Evolutionary conservation across 2,797 vertebrate species (phyloP).

Genomic region (Cichlasoma orientale): DNA sequence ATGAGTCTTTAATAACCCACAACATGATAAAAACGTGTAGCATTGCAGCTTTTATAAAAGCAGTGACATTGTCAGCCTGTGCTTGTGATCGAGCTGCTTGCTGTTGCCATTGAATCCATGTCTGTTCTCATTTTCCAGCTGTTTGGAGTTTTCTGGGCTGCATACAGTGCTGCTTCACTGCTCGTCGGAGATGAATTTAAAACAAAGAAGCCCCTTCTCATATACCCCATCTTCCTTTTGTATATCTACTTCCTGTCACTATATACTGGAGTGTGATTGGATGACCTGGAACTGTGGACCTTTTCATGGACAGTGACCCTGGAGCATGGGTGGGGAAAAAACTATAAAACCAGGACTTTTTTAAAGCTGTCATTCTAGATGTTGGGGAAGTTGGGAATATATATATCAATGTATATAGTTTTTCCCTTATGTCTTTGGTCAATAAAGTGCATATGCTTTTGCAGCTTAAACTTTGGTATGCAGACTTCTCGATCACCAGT

Average conservation of each 20-base stretch:
- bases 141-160: conserved; percentile 98
- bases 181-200: conserved; percentile 99
- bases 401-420: conserved; percentile 87
- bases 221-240: conserved; percentile 98
- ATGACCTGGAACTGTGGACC: conserved; percentile 52
- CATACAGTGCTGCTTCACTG: conserved; percentile 97
- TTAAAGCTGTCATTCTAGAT: conserved; percentile 55
- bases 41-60: background rate
- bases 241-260: conserved; percentile 99
- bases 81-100: background rate
- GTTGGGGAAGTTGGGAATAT: conserved; percentile 59
- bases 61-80: background rate
- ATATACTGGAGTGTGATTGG: conserved; percentile 94
- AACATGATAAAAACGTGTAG: background rate
- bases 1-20: background rate
- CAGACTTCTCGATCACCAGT: conserved; percentile 37
- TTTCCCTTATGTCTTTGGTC: conserved; percentile 83
- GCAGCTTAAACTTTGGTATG: conserved; percentile 74
- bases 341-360: conserved; percentile 45
- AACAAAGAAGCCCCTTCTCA: conserved; percentile 99
- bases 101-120: background rate
- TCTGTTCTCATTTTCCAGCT: conserved; percentile 79
- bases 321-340: conserved; percentile 15
- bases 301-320: conserved; percentile 65
- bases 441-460: conserved; percentile 81